Base-by-base conservation (phyloP, 2,113 vertebrate species). In the Drymodes brunneopygia region DNA sequence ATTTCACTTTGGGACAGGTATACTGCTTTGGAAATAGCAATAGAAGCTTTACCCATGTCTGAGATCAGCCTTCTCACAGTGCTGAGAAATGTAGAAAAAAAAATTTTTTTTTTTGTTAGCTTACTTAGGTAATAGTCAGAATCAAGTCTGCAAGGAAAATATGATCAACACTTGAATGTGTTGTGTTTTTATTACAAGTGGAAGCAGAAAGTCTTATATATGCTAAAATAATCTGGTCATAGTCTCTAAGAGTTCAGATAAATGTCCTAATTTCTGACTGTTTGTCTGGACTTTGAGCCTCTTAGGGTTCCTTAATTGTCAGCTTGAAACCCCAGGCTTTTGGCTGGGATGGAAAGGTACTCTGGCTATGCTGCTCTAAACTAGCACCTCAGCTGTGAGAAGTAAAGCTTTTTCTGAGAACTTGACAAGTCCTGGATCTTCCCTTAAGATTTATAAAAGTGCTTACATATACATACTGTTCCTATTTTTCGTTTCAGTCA, bases 391-490 rank as follows among this genome's bases (percentile, higher is more conserved):
- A 87, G 29, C 31, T 94, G n/a, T 75, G 48, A 84, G 75, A 94
- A 75, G 22, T 57, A 77, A 65, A 92, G 21, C 15, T 82, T 87
- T 64, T 93, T 23, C 71, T 78, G 64, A 88, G 72, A 73, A 77
- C 67, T 70, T 74, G 35, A 80, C 38, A 90, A 87, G 35, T 54
- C 56, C 40, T 44, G 47, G 47, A 47, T 85, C 47, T 58, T 94
- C 67, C 71, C 67, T 83, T 70, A 95, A 92, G 90, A 62, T 90
- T 93, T 93, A 50, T 88, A 92, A 93, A 90, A 70, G 42, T 81
- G 54, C 80, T 92, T 86, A 83, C 35, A 82, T 77, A 82, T 57
- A 88, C 31, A 48, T 77, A 42, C 25, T 81, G 48, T 62, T 94
- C 53, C 69, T 86, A 36, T n/a, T 80, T 86, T 82, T 79, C 0